Conservation (phyloP, 2,888 invertebrate genomes). For the Xestia c-nigrum region DNA sequence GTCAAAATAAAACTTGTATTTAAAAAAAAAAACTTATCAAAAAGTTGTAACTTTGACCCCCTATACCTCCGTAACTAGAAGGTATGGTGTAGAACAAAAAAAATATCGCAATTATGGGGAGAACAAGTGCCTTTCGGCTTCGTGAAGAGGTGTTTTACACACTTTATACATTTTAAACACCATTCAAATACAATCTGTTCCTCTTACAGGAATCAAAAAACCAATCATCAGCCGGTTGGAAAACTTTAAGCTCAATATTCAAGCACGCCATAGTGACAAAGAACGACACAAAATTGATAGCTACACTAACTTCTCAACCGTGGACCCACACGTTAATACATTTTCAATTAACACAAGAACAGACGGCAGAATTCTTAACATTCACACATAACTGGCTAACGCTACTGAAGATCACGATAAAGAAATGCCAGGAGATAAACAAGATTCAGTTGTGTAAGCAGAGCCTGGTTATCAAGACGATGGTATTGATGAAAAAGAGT, state of each 20-base stretch:
- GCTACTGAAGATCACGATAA: slow-evolving; percentile 80
- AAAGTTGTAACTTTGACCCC: too few relatives aligned
- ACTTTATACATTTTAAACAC: too few relatives aligned
- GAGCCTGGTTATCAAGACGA: slow-evolving; percentile 80
- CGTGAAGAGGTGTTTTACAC: too few relatives aligned
- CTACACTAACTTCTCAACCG: slow-evolving; percentile 82
- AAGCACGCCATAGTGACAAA: slow-evolving; percentile 82
- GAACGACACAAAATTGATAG: slow-evolving; percentile 80
- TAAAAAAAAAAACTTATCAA: too few relatives aligned
- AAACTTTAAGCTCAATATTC: slow-evolving; percentile 82
- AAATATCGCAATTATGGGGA: too few relatives aligned
- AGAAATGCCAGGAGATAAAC: slow-evolving; percentile 73
- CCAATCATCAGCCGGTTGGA: slow-evolving; percentile 84
- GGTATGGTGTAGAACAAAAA: too few relatives aligned
- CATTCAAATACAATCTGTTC: neutral
- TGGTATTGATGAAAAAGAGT: slow-evolving; percentile 77
- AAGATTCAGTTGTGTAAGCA: slow-evolving; percentile 76
- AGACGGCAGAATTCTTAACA: slow-evolving; percentile 80
- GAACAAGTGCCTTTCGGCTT: too few relatives aligned
- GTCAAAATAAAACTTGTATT: too few relatives aligned
- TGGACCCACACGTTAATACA: slow-evolving; percentile 85
- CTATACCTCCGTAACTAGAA: too few relatives aligned
- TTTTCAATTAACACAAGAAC: slow-evolving; percentile 83
- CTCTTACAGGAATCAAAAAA: slow-evolving; percentile 78
- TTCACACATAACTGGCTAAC: slow-evolving; percentile 83